A percentile compares a stretch with the other conserved stretches of the same genome.
phyloP scores from a whole-genome alignment of 2,113 vertebrate genomes.

The Chitala chitala region DNA sequence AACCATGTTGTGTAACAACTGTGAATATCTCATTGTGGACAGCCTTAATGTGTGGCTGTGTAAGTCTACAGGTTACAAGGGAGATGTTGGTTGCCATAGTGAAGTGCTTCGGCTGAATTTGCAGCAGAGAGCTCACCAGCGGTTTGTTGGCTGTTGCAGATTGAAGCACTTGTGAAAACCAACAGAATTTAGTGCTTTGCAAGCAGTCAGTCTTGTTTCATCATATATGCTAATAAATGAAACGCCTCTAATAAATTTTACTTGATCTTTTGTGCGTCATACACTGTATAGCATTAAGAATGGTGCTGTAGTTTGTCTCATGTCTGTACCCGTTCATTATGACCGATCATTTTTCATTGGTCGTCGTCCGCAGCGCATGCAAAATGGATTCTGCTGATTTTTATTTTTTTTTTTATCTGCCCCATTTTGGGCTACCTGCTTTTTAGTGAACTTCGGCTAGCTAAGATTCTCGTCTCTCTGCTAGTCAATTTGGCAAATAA shows the following conservation, averaged over 20 bases:
- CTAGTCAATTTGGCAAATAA: not conserved
- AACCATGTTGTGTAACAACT: conserved; percentile 39
- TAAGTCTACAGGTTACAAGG: conserved; percentile 24
- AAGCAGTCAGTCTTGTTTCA: not conserved
- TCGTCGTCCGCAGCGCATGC: too few relatives aligned
- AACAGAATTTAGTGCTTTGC: not conserved
- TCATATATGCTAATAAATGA: too few relatives aligned
- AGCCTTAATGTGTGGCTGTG: conserved; percentile 30
- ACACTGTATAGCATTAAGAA: too few relatives aligned
- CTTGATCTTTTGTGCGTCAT: too few relatives aligned
- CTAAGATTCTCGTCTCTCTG: conserved; percentile 6
- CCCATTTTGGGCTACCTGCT: not conserved
- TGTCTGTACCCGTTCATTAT: too few relatives aligned
- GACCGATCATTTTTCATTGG: too few relatives aligned
- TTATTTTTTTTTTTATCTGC: not conserved
- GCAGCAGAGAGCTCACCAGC: conserved; percentile 19
- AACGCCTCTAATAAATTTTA: too few relatives aligned
- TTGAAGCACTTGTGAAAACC: not conserved
- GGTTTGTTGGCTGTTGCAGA: conserved; percentile 10
- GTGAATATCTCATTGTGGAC: conserved; percentile 28
- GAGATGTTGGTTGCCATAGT: conserved; percentile 44
- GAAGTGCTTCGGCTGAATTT: conserved; percentile 31
- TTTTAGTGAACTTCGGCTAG: not conserved
- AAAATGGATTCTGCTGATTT: too few relatives aligned
- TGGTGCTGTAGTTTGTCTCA: too few relatives aligned